Evolutionary conservation across 2,797 vertebrate genomes (phyloP).

Genomic region (Rhinichthys osculus): DNA sequence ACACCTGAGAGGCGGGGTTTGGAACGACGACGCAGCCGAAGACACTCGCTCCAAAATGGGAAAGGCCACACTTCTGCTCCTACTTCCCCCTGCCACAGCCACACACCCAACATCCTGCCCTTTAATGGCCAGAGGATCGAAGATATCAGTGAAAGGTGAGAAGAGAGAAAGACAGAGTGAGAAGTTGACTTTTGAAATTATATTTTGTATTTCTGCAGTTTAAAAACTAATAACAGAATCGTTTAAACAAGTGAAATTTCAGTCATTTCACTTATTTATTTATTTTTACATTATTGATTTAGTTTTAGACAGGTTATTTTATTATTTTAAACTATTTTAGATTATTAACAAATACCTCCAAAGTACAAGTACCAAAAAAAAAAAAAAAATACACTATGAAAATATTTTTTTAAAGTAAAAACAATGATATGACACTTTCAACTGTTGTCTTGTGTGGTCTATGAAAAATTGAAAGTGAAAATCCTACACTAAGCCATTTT

Average conservation of each 20-base stretch:
- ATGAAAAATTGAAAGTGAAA: not conserved
- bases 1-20: conserved; percentile 82
- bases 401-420: not conserved
- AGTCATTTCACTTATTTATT: not conserved
- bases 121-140: conserved; percentile 77
- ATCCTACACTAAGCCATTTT: not conserved
- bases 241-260: not conserved
- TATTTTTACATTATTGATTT: too few relatives aligned
- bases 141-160: conserved; percentile 90
- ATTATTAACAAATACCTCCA: too few relatives aligned
- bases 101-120: conserved; percentile 71
- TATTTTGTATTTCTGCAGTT: not conserved
- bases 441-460: not conserved
- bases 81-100: conserved; percentile 77
- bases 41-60: conserved; percentile 88
- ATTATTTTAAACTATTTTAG: too few relatives aligned
- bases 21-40: conserved; percentile 90
- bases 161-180: not conserved
- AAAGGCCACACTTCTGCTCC: conserved; percentile 85
- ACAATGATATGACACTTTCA: not conserved
- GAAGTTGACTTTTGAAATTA: not conserved
- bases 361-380: too few relatives aligned
- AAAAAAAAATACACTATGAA: too few relatives aligned
- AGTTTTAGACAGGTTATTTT: too few relatives aligned
- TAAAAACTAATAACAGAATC: not conserved